Conservation (phyloP, 2,113 vertebrate genomes). For the Stictonetta naevosa region DNA sequence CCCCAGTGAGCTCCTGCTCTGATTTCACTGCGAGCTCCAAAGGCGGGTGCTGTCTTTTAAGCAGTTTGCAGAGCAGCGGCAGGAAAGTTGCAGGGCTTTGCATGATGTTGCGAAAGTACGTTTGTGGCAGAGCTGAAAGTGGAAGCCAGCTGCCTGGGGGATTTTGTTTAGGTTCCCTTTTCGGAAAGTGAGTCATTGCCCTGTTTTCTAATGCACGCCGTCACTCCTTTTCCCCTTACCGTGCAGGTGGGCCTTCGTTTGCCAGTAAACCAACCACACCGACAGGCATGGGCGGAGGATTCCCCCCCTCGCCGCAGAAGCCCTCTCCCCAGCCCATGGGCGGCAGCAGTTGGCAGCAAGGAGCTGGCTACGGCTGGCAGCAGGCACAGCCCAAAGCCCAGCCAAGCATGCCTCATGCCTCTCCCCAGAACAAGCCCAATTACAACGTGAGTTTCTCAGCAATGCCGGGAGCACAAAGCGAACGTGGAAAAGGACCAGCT, state of each 20-base stretch:
- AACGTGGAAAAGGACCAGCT: conserved; percentile 81
- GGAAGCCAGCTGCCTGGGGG: neutral
- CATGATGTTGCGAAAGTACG: neutral
- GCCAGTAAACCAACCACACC: conserved; percentile 96
- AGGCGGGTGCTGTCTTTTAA: neutral
- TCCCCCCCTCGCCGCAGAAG: conserved; percentile 91
- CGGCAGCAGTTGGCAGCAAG: conserved; percentile 84
- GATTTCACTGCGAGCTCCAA: accelerated
- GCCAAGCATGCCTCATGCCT: conserved; percentile 86
- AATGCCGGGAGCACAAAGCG: conserved; percentile 78
- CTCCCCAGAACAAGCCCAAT: conserved; percentile 94
- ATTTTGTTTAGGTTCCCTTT: neutral
- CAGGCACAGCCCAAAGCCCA: conserved; percentile 75
- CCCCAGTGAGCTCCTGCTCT: accelerated
- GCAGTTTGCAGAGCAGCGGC: neutral
- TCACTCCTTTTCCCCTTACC: neutral
- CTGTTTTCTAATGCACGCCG: accelerated
- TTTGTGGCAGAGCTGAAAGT: neutral
- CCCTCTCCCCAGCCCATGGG: conserved; percentile 89
- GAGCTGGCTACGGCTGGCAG: conserved; percentile 80
- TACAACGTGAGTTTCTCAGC: conserved; percentile 94
- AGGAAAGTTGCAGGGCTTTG: neutral
- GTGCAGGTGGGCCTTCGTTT: conserved; percentile 87
- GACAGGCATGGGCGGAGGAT: conserved; percentile 87
- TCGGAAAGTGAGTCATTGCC: neutral